phyloP scores from a whole-genome alignment of 2,113 vertebrate species.

The Petaurus breviceps region DNA sequence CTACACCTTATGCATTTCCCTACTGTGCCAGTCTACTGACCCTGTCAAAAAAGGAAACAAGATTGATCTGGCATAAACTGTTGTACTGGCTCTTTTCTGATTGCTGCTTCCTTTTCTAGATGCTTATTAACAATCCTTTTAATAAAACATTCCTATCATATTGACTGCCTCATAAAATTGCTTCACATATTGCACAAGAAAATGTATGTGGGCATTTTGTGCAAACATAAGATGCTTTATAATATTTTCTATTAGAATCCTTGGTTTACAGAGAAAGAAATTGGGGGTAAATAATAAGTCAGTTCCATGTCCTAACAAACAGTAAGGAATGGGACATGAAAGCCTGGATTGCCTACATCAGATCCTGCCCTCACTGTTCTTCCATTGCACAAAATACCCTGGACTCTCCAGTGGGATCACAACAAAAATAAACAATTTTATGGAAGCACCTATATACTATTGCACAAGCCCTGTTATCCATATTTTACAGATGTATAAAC shows the following conservation, averaged over 20 bases:
- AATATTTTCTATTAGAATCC: neutral
- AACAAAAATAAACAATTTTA: constrained; percentile 19
- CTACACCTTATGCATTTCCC: neutral
- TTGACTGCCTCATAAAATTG: neutral
- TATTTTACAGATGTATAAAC: neutral
- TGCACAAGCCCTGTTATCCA: neutral
- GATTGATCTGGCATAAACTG: neutral
- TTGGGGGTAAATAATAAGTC: neutral
- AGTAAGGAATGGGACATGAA: neutral
- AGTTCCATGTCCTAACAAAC: neutral
- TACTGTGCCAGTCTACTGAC: neutral
- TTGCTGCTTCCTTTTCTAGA: neutral
- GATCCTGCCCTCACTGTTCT: neutral
- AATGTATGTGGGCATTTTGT: neutral
- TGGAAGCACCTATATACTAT: neutral
- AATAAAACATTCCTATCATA: neutral
- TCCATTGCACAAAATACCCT: neutral
- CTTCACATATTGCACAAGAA: neutral
- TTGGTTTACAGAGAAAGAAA: neutral
- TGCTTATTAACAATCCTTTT: neutral
- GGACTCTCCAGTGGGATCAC: neutral
- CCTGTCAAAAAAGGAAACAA: neutral
- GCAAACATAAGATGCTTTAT: neutral
- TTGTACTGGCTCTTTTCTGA: neutral
- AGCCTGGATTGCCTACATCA: neutral